Conservation (phyloP, 2,888 invertebrate species). For the Hemistola chrysoprasaria region DNA sequence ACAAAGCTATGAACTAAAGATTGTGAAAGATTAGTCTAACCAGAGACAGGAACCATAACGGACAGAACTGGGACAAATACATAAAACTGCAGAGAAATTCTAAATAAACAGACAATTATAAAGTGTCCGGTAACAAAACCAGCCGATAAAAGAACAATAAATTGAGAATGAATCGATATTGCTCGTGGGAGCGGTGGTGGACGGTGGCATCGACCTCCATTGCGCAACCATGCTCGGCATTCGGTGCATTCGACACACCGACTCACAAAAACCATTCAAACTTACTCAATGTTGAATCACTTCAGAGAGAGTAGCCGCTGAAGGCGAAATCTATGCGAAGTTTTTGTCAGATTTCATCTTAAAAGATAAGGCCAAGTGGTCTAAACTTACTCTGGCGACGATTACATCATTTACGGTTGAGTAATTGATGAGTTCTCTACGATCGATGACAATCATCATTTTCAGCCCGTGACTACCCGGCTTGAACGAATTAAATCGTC, state of each 20-base stretch:
- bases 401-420: too few relatives aligned
- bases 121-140: slow-evolving; percentile 7
- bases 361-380: too few relatives aligned
- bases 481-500: too few relatives aligned
- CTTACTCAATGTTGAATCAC: slow-evolving; percentile 20
- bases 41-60: slow-evolving; percentile 5
- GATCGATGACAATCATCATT: too few relatives aligned
- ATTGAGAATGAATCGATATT: slow-evolving; percentile 43
- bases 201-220: slow-evolving; percentile 62
- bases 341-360: slow-evolving; percentile 6
- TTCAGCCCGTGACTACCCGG: too few relatives aligned
- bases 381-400: too few relatives aligned
- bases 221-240: slow-evolving; percentile 51
- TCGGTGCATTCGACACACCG: slow-evolving; percentile 45
- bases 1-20: too few relatives aligned
- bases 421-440: too few relatives aligned
- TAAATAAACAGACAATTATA: slow-evolving; percentile 9
- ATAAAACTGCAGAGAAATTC: slow-evolving; percentile 2
- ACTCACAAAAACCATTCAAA: slow-evolving; percentile 28
- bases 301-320: slow-evolving; percentile 11
- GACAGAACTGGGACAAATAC: slow-evolving; percentile 2
- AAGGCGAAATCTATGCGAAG: slow-evolving; percentile 6
- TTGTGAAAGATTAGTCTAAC: neutral
- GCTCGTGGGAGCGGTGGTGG: slow-evolving; percentile 33
- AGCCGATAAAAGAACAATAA: slow-evolving; percentile 42